Base-by-base conservation (phyloP, 1,140 invertebrate species). In the Pararge aegeria region DNA sequence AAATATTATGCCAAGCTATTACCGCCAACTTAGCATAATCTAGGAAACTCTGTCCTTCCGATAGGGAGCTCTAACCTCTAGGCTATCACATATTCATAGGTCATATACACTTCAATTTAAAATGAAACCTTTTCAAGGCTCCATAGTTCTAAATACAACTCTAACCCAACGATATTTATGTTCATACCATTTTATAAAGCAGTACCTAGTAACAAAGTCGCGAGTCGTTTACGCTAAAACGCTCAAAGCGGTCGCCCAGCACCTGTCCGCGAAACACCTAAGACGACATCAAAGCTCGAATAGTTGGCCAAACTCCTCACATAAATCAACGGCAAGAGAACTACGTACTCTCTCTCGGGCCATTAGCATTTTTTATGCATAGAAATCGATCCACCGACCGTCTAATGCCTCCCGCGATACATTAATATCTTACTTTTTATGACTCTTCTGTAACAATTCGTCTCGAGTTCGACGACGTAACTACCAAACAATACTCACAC, bases 401-500 rank as follows among this genome's bases (percentile, higher is more conserved):
- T 79, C 83, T 89, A 89, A 89, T 88, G 87, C 87, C 84, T 86
- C 87, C 87, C 85, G 75, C 83, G 87, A 89, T 89, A 89, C 87
- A 89, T 89, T 89, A 89, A 89, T 89, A 89, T 89, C 87, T 89
- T 88, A 89, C 82, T 89, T 89, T 89, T 89, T 89, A 89, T 88
- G 87, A 89, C 80, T 89, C 83, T 86, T 86, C 81, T 78, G 80
- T 80, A 89, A 87, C 79, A 87, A 85, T 86, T 66, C 82, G 74
- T 83, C 69, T 71, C 75, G 63, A 48, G 20, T 30, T n/a, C 38
- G 46, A 54, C 58, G 58, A 56, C 70, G 54, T 73, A 88, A 83
- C 42, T 61, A 59, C 59, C 79, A n/a, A 0, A 2, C 2, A 0
- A 0, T 1, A 5, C 10, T n/a, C 38, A 12, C 15, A 1, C 1